Base-by-base conservation (phyloP, 2,113 vertebrate genomes). In the Protomyctophum bolini region DNA sequence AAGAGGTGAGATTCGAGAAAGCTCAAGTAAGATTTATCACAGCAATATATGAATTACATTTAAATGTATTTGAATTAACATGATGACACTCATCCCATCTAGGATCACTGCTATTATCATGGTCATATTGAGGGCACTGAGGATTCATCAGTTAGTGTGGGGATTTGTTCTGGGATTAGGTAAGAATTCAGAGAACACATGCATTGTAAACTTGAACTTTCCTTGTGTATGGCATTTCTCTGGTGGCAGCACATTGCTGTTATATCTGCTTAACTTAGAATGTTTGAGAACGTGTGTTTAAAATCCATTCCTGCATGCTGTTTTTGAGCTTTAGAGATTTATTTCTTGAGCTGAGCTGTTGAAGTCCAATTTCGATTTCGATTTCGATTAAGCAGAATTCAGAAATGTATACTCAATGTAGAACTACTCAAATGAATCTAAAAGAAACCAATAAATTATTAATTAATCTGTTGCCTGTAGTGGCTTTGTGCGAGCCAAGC, bases 81-180 rank as follows among this genome's bases (percentile, higher is more conserved):
- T 56, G 54, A 47, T 62, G 29, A 41, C 46, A 47, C 21, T 58
- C 10, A 50, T 63, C 29, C 11, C 46, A 21, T 62, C 1, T 55
- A 98, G 97, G 94, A 96, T 2, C 95, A 95, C 65, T 98, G 97
- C 82, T 94, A 93, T 81, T 98, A 98, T 70, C 97, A 98, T 15
- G 97, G 97, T 5, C 81, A 83, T 0, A 79, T 98, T 46, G 76
- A 77, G 12, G 95, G 93, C n/a, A 41, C 95, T 6, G 4, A 41
- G 0, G 71, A 86, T 77, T 98, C 96, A 0, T 91, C 92, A 0
- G 95, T 87, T 64, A 98, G 95, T 64, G 75, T 98, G 72, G 95
- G 93, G 66, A 88, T 91, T 54, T 98, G 96, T 8, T 8, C 72
- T 0, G 96, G 97, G 58, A 93, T 98, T 79, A 96, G 94, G 96